Evolutionary conservation across 2,888 invertebrate species (phyloP), one percentile per base, ranked within the genome.

Genomic region (Linyphia triangularis): DNA sequence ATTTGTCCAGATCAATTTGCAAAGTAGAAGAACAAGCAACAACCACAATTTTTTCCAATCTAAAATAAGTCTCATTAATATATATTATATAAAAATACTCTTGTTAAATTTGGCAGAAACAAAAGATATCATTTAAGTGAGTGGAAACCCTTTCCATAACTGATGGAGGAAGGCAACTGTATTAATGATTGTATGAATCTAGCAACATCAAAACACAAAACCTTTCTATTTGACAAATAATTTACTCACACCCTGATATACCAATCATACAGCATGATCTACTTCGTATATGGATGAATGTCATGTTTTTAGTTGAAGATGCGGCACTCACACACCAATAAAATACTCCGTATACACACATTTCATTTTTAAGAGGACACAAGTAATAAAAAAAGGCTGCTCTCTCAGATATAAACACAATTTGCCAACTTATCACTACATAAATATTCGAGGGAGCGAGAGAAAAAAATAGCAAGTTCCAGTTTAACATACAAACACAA

Each of bases 231-330:
- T 0, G n/a, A 40, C 30, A 75, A 73, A 88, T 67, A 88, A 40
- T 69, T 67, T 72, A 43, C 43, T 79, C 72, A 81, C 86, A 88
- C 86, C 78, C 63, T 72, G 67, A 63, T 61, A 26, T 72, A 78
- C 33, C 86, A 81, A 67, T 57, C 81, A 81, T 65, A 81, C 86
- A 73, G 28, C 73, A 81, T 79, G 77, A 63, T 65, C 43, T 70
- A 72, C 37, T 70, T 51, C 51, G n/a, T 5, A 72, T 51, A 69
- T 30, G 61, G 43, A 72, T 79, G 59, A 88, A 88, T 88, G 86
- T 88, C 86, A 88, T 88, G 86, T 81, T 81, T 85, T 88, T 81
- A 88, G 81, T 88, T 37, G 75, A 75, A 77, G 81, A 77, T 57
- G 37, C 65, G 59, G 67, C 63, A 33, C 77, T 81, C 73, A 37